Evolutionary conservation across 2,113 vertebrate species (phyloP), one percentile per base, ranked within the genome.

Genomic region (Leucoraja erinaceus): DNA sequence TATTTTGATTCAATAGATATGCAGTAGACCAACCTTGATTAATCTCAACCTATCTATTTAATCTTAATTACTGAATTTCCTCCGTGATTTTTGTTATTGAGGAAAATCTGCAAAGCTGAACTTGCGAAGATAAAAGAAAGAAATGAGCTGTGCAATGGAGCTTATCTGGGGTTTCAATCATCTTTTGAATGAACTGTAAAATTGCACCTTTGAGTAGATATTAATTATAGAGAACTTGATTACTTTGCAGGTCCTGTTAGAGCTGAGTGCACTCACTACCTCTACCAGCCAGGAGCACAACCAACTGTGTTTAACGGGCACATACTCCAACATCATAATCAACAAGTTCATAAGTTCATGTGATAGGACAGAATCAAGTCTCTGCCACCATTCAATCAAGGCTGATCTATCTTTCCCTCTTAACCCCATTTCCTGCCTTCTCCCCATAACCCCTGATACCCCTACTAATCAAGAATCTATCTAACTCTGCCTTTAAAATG

Each of bases 1-100:
- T 88, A 84, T 63, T 31, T 31, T 31, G 28, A 63, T 18, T 88
- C 28, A 63, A 63, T 14, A 63, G 83, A n/a, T 61, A 31, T 63
- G 28, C n/a, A 63, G 59, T 63, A 6, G 56, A n/a, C 14, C 12
- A 66, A 0, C 6, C 83, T 31, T 66, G 56, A 88, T 66, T 63
- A 88, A 63, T 59, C 83, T 88, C 61, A n/a, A 88, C 83, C 59
- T 63, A 16, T 66, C 59, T n/a, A 86, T 61, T 88, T 88, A 88
- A 88, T 66, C 83, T 63, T 88, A 88, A 88, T 88, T 88, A 88
- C 59, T 88, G 83, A 88, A 88, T 88, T 88, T 16, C 56, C 83
- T 20, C n/a, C 18, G n/a, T 61, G 28, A 28, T 59, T 66, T 63
- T 66, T 88, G 59, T 7, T 47, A 31, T 88, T 88, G 28, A 18